These are phyloP conservation scores for Galendromus occidentalis DNA, from an alignment of 1,140 invertebrate genomes.

Conservation along the genomic window DNA sequence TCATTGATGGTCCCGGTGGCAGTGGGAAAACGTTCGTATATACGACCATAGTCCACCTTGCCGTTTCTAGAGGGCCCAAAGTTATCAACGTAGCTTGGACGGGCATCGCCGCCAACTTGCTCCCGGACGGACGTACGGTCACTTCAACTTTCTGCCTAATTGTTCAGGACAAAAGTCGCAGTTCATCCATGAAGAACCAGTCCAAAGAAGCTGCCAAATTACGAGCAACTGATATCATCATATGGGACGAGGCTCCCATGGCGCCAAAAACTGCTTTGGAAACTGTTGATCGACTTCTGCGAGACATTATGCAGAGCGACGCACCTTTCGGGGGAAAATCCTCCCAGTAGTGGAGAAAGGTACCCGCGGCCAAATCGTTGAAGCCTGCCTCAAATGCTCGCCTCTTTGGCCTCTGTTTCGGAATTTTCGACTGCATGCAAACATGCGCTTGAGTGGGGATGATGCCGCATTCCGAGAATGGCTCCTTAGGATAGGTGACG, in stretches of 20 bases:
- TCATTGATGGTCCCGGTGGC: slow-evolving; percentile 16
- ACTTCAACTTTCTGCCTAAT: not conserved
- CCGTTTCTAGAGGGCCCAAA: not conserved
- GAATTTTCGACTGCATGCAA: too few species aligned
- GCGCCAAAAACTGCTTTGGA: too few species aligned
- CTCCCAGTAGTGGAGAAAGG: too few species aligned
- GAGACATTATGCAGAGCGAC: too few species aligned
- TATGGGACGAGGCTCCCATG: slow-evolving; percentile 11
- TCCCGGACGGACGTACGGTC: not conserved
- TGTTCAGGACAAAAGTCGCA: not conserved
- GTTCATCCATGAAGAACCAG: not conserved
- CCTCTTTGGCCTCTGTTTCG: too few species aligned
- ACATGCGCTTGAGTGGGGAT: too few species aligned
- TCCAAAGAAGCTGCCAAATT: not conserved
- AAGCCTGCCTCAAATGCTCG: too few species aligned
- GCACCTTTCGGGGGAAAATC: too few species aligned
- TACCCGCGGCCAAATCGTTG: too few species aligned
- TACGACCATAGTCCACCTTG: not conserved
- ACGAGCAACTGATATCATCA: slow-evolving; percentile 9
- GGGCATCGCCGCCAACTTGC: not conserved
- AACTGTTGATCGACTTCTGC: too few species aligned
- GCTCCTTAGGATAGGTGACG: too few species aligned
- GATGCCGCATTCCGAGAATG: too few species aligned
- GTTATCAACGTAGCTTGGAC: not conserved
- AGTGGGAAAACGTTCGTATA: slow-evolving; percentile 18